A percentile compares a stretch with the other conserved stretches of the same genome.
Conservation (phyloP, 2,888 invertebrate genomes). For the Marasmarcha lunaedactyla region DNA sequence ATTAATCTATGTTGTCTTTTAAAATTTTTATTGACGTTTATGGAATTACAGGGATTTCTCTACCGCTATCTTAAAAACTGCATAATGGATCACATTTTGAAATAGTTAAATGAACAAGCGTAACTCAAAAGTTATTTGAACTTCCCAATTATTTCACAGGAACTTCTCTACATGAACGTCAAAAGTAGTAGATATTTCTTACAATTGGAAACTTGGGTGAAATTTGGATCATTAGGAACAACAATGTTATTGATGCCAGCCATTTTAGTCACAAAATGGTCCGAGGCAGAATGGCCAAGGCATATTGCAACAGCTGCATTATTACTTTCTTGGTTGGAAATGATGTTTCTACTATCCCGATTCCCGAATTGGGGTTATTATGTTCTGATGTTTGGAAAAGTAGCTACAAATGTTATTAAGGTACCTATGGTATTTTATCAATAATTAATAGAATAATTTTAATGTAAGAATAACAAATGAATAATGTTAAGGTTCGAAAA, state of each 20-base stretch:
- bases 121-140: too few relatives aligned
- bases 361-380: slow-evolving; percentile 71
- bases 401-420: slow-evolving; percentile 66
- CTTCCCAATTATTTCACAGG: too few relatives aligned
- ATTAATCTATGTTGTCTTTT: not conserved
- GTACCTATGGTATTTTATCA: slow-evolving; percentile 26
- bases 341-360: slow-evolving; percentile 68
- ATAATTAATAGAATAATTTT: not conserved
- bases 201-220: slow-evolving; percentile 69
- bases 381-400: slow-evolving; percentile 73
- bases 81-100: too few relatives aligned
- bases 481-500: too few relatives aligned
- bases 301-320: slow-evolving; percentile 64
- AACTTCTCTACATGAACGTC: slow-evolving; percentile 62
- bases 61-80: too few relatives aligned
- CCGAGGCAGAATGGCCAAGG: slow-evolving; percentile 44
- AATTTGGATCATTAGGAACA: slow-evolving; percentile 55
- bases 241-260: slow-evolving; percentile 49
- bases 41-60: too few relatives aligned
- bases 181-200: slow-evolving; percentile 59
- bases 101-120: not conserved
- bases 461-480: too few relatives aligned
- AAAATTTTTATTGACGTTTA: too few relatives aligned
- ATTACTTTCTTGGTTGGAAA: slow-evolving; percentile 66
- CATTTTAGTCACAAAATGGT: slow-evolving; percentile 25